Conservation (phyloP, 2,888 invertebrate genomes). For the Drosophila mimica region DNA sequence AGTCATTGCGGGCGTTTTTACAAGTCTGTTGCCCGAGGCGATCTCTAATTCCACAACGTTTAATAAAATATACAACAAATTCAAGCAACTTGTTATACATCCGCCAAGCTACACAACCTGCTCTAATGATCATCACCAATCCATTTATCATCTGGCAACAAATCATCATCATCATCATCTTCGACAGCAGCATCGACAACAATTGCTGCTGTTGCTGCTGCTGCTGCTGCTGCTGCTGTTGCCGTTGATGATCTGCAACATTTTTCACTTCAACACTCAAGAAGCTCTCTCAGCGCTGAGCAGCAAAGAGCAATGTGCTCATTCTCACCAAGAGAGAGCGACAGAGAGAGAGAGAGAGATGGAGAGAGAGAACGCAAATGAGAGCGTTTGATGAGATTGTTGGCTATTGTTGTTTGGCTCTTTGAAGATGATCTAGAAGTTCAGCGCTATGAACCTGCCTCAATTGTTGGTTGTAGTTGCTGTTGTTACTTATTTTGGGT, state of each 20-base stretch:
- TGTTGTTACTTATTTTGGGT: slow-evolving; percentile 57
- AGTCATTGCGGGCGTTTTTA: slow-evolving; percentile 71
- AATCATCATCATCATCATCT: slow-evolving; percentile 27
- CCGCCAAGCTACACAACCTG: slow-evolving; percentile 52
- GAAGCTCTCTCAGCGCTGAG: slow-evolving; percentile 46
- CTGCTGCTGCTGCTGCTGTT: slow-evolving; percentile 26
- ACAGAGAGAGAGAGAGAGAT: slow-evolving; percentile 4
- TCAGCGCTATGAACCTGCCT: slow-evolving; percentile 71
- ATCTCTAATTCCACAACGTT: slow-evolving; percentile 30
- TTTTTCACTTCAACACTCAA: slow-evolving; percentile 65
- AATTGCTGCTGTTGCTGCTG: slow-evolving; percentile 31
- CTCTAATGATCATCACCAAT: slow-evolving; percentile 46
- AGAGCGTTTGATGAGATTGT: slow-evolving; percentile 32
- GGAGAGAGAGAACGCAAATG: slow-evolving; percentile 12
- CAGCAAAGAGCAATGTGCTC: slow-evolving; percentile 53
- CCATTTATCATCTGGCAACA: slow-evolving; percentile 44
- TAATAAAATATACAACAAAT: slow-evolving; percentile 25
- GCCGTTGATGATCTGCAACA: slow-evolving; percentile 70
- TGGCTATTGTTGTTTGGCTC: slow-evolving; percentile 22
- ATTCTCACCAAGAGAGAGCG: slow-evolving; percentile 16
- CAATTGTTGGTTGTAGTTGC: slow-evolving; percentile 55
- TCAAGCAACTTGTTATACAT: slow-evolving; percentile 70
- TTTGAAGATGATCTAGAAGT: slow-evolving; percentile 80
- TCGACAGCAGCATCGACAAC: slow-evolving; percentile 9
- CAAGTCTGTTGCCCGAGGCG: slow-evolving; percentile 39